These are phyloP conservation scores for Cygnus olor DNA, from an alignment of 2,797 vertebrate species.

Conservation along the genomic window DNA sequence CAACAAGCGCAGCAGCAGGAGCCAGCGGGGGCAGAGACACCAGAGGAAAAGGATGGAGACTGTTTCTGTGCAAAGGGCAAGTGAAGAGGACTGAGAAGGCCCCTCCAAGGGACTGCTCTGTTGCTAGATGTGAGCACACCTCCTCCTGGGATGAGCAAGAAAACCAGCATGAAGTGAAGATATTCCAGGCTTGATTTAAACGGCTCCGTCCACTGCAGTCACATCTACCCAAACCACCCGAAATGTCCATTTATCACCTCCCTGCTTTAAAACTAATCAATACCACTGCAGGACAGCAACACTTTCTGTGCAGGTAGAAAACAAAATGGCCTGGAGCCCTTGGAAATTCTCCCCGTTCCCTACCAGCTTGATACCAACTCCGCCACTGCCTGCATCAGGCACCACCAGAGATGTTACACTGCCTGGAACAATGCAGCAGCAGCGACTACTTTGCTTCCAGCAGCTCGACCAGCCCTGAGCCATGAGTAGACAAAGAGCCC, in stretches of 20 bases:
- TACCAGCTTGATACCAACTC: constrained; percentile 9
- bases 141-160: neutral
- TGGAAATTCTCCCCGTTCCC: neutral
- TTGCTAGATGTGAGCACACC: neutral
- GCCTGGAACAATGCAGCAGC: constrained; percentile 19
- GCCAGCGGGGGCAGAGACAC: neutral
- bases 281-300: constrained; percentile 16
- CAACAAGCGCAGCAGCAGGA: neutral
- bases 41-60: neutral
- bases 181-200: constrained; percentile 32
- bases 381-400: neutral
- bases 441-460: constrained; percentile 29
- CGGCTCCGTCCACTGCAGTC: neutral
- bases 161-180: neutral
- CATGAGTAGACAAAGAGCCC: constrained; percentile 52
- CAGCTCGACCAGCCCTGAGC: constrained; percentile 25
- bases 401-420: neutral
- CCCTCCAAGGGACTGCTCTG: neutral
- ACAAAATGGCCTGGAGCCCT: constrained; percentile 29
- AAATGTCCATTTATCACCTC: constrained; percentile 51
- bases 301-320: constrained; percentile 1
- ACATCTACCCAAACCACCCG: constrained; percentile 30
- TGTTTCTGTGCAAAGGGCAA: neutral
- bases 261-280: constrained; percentile 56
- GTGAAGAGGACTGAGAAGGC: neutral